phyloP scores from a whole-genome alignment of 1,140 invertebrate species.

The Protaetia brevitarsis region DNA sequence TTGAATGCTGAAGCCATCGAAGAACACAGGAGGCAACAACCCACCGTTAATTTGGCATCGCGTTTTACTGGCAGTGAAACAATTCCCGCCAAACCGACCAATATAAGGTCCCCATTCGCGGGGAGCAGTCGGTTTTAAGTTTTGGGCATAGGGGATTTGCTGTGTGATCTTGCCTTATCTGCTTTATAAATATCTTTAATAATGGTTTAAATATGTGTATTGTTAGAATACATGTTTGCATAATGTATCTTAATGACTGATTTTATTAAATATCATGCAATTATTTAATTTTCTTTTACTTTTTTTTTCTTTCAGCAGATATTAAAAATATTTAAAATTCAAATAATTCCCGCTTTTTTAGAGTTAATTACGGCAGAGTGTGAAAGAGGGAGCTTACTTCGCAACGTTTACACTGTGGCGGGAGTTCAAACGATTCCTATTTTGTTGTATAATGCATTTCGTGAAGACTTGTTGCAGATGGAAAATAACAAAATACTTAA shows the following conservation, averaged over 20 bases:
- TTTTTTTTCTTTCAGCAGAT: too few species aligned
- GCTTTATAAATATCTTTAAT: neutral
- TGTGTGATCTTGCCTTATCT: neutral
- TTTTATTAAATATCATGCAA: neutral
- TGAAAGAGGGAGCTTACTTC: too few species aligned
- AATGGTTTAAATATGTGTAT: neutral
- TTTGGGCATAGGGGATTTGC: neutral
- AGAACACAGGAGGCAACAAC: slow-evolving; percentile 45
- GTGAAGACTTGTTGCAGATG: too few species aligned
- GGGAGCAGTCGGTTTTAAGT: slow-evolving; percentile 5
- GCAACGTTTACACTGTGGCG: too few species aligned
- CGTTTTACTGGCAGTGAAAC: slow-evolving; percentile 12
- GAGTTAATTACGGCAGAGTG: too few species aligned
- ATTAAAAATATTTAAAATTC: too few species aligned
- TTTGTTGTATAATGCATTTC: too few species aligned
- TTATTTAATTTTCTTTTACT: too few species aligned
- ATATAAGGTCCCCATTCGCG: neutral
- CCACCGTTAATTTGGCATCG: neutral
- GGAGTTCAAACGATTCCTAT: too few species aligned
- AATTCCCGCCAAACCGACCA: neutral
- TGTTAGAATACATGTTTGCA: too few species aligned
- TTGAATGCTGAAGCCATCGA: slow-evolving; percentile 55
- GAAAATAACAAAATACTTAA: too few species aligned
- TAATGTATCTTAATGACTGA: neutral
- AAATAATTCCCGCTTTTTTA: too few species aligned